These are phyloP conservation scores for Naja naja DNA, from an alignment of 2,113 vertebrate species.

Conservation along the genomic window DNA sequence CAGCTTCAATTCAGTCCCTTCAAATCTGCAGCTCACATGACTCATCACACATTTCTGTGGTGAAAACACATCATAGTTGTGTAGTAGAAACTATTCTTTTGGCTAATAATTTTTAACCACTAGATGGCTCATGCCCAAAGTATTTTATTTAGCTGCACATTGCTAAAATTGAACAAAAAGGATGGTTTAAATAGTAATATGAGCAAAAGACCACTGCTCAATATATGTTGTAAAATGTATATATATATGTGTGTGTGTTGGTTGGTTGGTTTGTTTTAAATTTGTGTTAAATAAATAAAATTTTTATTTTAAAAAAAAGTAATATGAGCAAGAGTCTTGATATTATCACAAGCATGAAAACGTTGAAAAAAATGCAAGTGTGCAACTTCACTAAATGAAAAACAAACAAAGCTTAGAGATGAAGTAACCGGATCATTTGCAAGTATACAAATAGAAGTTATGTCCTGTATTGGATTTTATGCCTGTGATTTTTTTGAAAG, in stretches of 20 bases:
- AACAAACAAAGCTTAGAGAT: background rate
- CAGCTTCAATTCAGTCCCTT: background rate
- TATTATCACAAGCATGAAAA: background rate
- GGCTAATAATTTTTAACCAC: background rate
- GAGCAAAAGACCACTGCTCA: no score
- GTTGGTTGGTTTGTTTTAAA: no score
- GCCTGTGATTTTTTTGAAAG: background rate
- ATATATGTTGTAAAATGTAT: no score
- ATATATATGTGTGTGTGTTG: no score
- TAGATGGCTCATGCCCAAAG: background rate
- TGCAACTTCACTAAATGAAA: background rate
- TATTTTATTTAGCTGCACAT: background rate
- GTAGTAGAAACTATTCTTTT: background rate
- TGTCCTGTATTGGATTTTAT: background rate
- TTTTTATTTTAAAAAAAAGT: no score
- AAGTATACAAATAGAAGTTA: background rate
- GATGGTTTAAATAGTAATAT: background rate
- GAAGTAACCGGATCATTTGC: background rate
- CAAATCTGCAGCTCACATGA: background rate
- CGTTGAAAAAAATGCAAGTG: background rate
- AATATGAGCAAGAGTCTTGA: background rate
- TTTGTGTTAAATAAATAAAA: no score
- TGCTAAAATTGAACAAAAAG: background rate
- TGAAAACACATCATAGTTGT: background rate
- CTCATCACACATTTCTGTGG: background rate